Evolutionary conservation across 2,888 invertebrate species (phyloP).

Genomic region (Cremastinae sp.): DNA sequence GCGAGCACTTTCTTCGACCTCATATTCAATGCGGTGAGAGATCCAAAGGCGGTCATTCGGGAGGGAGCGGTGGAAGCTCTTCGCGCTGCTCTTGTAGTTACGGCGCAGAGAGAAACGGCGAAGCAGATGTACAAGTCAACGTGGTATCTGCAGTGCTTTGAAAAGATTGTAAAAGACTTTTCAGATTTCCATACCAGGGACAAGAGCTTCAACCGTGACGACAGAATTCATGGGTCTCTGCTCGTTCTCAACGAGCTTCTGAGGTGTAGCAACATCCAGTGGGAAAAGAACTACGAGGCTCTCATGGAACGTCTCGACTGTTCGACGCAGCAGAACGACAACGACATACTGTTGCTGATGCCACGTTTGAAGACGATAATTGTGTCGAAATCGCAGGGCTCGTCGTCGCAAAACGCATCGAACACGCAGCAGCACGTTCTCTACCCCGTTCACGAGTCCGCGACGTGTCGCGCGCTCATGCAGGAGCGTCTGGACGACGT

Average conservation of each 20-base stretch:
- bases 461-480: slow-evolving; percentile 91
- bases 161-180: slow-evolving; percentile 91
- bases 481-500: slow-evolving; percentile 91
- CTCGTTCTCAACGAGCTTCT: slow-evolving; percentile 96
- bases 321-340: slow-evolving; percentile 74
- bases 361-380: slow-evolving; percentile 84
- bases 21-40: slow-evolving; percentile 94
- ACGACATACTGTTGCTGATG: slow-evolving; percentile 84
- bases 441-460: slow-evolving; percentile 89
- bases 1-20: slow-evolving; percentile 96
- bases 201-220: slow-evolving; percentile 91
- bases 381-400: slow-evolving; percentile 80
- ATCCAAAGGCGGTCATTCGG: slow-evolving; percentile 94
- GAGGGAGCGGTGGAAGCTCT: slow-evolving; percentile 97
- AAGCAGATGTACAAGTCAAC: slow-evolving; percentile 94
- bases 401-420: slow-evolving; percentile 69
- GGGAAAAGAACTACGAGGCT: slow-evolving; percentile 91
- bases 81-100: slow-evolving; percentile 96
- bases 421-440: slow-evolving; percentile 71
- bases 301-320: slow-evolving; percentile 84
- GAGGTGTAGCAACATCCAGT: slow-evolving; percentile 92
- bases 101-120: slow-evolving; percentile 96
- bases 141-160: slow-evolving; percentile 97
- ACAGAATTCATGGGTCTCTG: slow-evolving; percentile 95
- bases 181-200: slow-evolving; percentile 86